phyloP scores from a whole-genome alignment of 2,113 vertebrate species.

The Daubentonia madagascariensis region DNA sequence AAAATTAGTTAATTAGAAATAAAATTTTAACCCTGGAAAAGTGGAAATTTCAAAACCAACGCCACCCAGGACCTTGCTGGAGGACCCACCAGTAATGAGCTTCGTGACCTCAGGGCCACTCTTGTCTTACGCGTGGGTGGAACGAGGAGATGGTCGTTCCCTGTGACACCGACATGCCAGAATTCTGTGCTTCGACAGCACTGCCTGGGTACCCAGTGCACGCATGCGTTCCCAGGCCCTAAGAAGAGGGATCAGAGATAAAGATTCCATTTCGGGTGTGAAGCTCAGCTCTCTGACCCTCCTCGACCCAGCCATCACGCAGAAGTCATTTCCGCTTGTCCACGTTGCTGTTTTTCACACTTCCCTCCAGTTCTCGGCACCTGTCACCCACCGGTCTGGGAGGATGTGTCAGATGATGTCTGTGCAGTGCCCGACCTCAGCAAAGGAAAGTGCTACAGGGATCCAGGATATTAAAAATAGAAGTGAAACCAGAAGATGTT shows the following conservation, averaged over 20 bases:
- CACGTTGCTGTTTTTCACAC: neutral
- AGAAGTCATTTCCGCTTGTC: fast-evolving
- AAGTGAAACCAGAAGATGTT: slow-evolving; percentile 21
- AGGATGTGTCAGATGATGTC: neutral
- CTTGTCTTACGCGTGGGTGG: neutral
- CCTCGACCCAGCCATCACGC: fast-evolving
- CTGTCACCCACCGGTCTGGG: neutral
- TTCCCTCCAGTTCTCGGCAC: neutral
- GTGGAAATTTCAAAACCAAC: neutral
- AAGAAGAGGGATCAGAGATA: neutral
- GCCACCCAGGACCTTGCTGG: neutral
- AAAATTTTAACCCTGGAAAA: neutral
- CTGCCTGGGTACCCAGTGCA: fast-evolving
- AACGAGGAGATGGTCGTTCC: fast-evolving
- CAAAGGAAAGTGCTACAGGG: neutral
- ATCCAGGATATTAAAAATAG: slow-evolving; percentile 43
- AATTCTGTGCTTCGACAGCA: fast-evolving
- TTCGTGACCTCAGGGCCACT: too few relatives aligned
- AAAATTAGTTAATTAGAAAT: neutral
- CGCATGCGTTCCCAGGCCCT: fast-evolving
- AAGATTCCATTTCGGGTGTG: fast-evolving
- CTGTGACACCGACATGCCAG: fast-evolving
- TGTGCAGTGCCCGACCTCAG: neutral
- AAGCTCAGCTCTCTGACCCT: too few relatives aligned
- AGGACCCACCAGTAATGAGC: neutral